phyloP scores from a whole-genome alignment of 1,140 invertebrate genomes.

The Chironomus tepperi region DNA sequence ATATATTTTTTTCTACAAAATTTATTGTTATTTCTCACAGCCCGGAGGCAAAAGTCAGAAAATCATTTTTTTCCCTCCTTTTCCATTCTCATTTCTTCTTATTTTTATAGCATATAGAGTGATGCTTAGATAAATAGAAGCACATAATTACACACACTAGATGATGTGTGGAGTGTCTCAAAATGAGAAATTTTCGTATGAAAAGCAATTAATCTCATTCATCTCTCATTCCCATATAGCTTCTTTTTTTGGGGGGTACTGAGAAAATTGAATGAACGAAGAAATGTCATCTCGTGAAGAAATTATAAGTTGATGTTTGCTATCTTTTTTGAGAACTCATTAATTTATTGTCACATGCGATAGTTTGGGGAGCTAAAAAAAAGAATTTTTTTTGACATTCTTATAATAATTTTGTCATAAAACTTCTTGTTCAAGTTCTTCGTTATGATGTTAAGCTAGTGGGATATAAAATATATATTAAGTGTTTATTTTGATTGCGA shows the following conservation, averaged over 20 bases:
- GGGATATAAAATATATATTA: too few species aligned
- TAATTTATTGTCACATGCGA: constrained; percentile 13
- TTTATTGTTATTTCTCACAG: constrained; percentile 7
- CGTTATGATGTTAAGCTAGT: neutral
- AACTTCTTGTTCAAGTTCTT: neutral
- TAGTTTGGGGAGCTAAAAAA: neutral
- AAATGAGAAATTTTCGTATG: constrained; percentile 8
- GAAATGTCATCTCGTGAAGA: constrained; percentile 6
- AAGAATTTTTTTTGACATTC: neutral
- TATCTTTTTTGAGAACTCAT: neutral
- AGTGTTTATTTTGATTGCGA: too few species aligned
- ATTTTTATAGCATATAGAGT: neutral
- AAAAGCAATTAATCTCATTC: constrained; percentile 11
- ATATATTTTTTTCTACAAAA: neutral
- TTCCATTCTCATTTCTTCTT: neutral
- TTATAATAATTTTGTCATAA: neutral
- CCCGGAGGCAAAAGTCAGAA: neutral
- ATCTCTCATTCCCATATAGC: too few species aligned
- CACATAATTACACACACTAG: constrained; percentile 12
- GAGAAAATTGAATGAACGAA: neutral
- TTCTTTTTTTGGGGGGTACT: neutral
- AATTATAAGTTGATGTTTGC: constrained; percentile 1
- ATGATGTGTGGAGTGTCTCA: constrained; percentile 5
- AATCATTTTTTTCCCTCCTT: neutral
- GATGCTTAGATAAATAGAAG: constrained; percentile 13